Evolutionary conservation across 1,140 invertebrate genomes (phyloP), one percentile per base, ranked within the genome.

Genomic region (Bombyx mandarina): DNA sequence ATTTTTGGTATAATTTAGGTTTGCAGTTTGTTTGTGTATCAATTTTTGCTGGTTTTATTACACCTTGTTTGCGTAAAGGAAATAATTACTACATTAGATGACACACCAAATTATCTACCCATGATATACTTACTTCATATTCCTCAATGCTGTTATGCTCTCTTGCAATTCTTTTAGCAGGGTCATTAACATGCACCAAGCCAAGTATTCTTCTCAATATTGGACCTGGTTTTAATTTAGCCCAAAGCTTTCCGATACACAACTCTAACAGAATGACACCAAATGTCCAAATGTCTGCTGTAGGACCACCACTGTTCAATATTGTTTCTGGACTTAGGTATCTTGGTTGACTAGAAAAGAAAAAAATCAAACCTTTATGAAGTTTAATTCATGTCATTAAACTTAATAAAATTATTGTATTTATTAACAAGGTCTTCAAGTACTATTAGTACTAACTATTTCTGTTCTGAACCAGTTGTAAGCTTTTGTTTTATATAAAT

Each of bases 241-340:
- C 76, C 93, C 94, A 96, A 8, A 96, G 82, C 46, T 88, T 80
- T 42, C 90, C 88, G 52, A 96, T 81, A 65, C 93, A 83, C 9
- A 95, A 77, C 86, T 98, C 96, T 4, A 94, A 88, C 43, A 98
- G 75, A 48, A 99, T 93, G 35, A 99, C 93, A 50, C 96, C 97
- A 57, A 98, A 84, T 3, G 96, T 94, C 97, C 97, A 99, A 7
- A 96, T 90, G 88, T 99, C 97, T 48, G 92, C 92, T 86, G 96
- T 94, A 4, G 90, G 89, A 43, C 93, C 91, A 50, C 91, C 88
- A 61, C 89, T 89, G 60, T 88, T 89, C 9, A 94, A 73, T 73
- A 96, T 90, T 50, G 94, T 92, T 88, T 98, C 97, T 3, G 97
- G 97, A 52, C 96, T 92, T 62, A 94, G 91, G 79, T 97, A 98